A percentile compares a stretch with the other conserved stretches of the same genome.
Evolutionary conservation across 1,140 invertebrate species (phyloP).

Genomic region (Aphelenchoides fujianensis): DNA sequence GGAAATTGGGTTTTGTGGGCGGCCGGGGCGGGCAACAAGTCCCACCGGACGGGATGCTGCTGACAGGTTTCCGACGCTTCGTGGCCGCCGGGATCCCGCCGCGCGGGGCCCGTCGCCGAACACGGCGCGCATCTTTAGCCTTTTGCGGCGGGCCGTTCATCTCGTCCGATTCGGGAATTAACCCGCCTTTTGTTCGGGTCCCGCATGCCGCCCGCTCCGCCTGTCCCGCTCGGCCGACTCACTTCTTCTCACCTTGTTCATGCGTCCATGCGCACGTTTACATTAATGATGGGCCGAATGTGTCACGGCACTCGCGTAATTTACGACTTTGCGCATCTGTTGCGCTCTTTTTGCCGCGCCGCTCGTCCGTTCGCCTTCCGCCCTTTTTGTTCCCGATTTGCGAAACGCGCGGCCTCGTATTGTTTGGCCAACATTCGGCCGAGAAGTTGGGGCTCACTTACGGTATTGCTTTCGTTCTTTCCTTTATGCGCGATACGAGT

Average conservation of each 20-base stretch:
- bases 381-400: neutral
- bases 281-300: conserved; percentile 5
- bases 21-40: too few species aligned
- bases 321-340: conserved; percentile 5
- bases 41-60: neutral
- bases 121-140: neutral
- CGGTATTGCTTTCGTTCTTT: too few species aligned
- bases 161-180: neutral
- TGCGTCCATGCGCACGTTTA: conserved; percentile 2
- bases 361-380: neutral
- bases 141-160: conserved; percentile 1
- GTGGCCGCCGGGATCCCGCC: neutral
- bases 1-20: too few species aligned
- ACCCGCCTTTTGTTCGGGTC: neutral
- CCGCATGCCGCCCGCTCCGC: neutral
- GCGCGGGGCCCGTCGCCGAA: neutral
- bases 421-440: too few species aligned
- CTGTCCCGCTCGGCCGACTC: too few species aligned
- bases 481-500: too few species aligned
- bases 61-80: neutral
- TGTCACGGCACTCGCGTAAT: neutral
- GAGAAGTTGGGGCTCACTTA: too few species aligned
- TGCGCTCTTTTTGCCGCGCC: neutral
- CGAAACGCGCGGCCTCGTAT: too few species aligned
- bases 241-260: conserved; percentile 5